Conservation (phyloP, 2,797 vertebrate genomes). For the Loriculus beryllinus region DNA sequence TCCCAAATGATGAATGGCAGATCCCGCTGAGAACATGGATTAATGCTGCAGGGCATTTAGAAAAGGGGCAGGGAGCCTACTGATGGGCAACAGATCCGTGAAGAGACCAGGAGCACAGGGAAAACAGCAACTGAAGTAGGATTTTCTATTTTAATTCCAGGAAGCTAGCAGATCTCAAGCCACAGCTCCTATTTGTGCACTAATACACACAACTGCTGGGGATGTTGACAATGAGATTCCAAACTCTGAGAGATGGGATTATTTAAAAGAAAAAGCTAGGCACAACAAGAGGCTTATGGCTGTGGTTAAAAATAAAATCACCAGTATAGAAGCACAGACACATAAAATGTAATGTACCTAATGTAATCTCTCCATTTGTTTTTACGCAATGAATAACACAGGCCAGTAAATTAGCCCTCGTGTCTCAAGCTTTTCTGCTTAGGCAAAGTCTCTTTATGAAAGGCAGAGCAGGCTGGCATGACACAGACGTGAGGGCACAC, state of each 20-base stretch:
- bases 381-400: conserved; percentile 28
- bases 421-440: background rate
- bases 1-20: conserved; percentile 47
- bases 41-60: conserved; percentile 36
- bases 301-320: conserved; percentile 46
- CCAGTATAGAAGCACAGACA: background rate
- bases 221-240: background rate
- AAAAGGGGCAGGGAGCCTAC: background rate
- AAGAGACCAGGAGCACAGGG: background rate
- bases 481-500: background rate
- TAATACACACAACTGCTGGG: background rate
- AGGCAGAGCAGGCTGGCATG: background rate
- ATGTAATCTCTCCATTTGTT: conserved; percentile 8
- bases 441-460: background rate
- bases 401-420: conserved; percentile 15
- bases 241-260: conserved; percentile 3
- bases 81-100: background rate
- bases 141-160: conserved; percentile 29
- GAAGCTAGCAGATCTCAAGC: conserved; percentile 22
- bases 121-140: background rate
- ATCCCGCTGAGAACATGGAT: conserved; percentile 21
- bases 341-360: background rate
- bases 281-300: background rate
- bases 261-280: background rate
- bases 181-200: background rate